These are phyloP conservation scores for Echinarachnius parma DNA, from an alignment of 53 echinoderm and acorn worm species.

Conservation along the genomic window DNA sequence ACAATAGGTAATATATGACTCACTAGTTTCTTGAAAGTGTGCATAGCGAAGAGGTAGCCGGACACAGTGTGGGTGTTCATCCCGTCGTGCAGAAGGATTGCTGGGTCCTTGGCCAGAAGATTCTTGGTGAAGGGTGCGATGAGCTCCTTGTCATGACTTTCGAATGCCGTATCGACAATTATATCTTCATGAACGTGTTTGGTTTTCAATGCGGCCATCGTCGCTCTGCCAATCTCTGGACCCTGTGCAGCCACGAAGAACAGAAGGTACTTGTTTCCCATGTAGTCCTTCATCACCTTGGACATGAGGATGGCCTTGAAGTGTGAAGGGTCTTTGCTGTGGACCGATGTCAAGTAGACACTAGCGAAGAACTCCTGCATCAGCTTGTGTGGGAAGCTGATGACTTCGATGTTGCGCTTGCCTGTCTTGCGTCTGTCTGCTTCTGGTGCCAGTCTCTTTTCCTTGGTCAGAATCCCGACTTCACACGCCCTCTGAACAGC, in stretches of 20 bases:
- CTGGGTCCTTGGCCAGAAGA: neutral
- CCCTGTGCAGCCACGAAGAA: constrained; percentile 16
- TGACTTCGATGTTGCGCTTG: constrained; percentile 13
- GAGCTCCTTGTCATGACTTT: constrained; percentile 7
- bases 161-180: constrained; percentile 12
- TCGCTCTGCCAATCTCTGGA: neutral
- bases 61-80: constrained; percentile 10
- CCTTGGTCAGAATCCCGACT: constrained; percentile 13
- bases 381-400: constrained; percentile 14
- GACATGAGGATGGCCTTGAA: neutral
- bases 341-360: neutral
- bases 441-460: constrained; percentile 2
- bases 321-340: neutral
- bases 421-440: neutral
- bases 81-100: neutral
- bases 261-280: constrained; percentile 7
- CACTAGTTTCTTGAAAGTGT: constrained; percentile 11
- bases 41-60: constrained; percentile 13
- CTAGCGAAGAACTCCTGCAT: constrained; percentile 20
- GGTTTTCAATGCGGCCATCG: neutral
- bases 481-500: neutral
- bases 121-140: neutral
- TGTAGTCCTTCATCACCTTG: neutral
- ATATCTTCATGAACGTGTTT: neutral
- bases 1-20: too few species aligned